Evolutionary conservation across 2,888 invertebrate species (phyloP).

Genomic region (Hipparchia sbordonii): DNA sequence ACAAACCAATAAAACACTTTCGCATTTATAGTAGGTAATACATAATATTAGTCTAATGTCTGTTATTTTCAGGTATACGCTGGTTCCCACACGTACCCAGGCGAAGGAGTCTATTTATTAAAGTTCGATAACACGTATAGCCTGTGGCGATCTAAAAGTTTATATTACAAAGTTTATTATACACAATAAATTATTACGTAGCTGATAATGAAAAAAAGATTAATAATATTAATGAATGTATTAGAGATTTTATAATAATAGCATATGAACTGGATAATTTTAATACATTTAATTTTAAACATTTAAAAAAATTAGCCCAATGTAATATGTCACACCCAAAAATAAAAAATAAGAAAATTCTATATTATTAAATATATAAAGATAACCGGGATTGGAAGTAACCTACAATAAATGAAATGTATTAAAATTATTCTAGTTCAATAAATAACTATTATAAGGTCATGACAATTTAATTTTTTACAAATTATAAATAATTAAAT

Average conservation of each 20-base stretch:
- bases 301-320: too few relatives aligned
- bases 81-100: constrained; percentile 98
- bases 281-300: constrained; percentile 3
- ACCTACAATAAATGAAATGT: too few relatives aligned
- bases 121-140: constrained; percentile 99
- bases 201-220: neutral
- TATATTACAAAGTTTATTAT: constrained; percentile 99
- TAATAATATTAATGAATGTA: constrained; percentile 9
- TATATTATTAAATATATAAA: too few relatives aligned
- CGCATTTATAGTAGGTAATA: too few relatives aligned
- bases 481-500: too few relatives aligned
- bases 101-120: constrained; percentile 97
- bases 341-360: too few relatives aligned
- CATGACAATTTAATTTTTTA: too few relatives aligned
- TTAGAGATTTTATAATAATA: constrained; percentile 17
- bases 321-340: too few relatives aligned
- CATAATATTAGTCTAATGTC: neutral
- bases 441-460: too few relatives aligned
- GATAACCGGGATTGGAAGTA: too few relatives aligned
- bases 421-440: too few relatives aligned
- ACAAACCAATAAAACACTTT: too few relatives aligned
- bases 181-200: constrained; percentile 83
- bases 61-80: constrained; percentile 89
- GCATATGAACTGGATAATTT: constrained; percentile 21
- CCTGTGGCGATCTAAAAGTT: constrained; percentile 98